Percentiles rank a stretch among this genome's conserved stretches.
These are phyloP conservation scores for Halocynthia aurantium DNA, from an alignment of 23 tunicate genomes.

Conservation along the genomic window DNA sequence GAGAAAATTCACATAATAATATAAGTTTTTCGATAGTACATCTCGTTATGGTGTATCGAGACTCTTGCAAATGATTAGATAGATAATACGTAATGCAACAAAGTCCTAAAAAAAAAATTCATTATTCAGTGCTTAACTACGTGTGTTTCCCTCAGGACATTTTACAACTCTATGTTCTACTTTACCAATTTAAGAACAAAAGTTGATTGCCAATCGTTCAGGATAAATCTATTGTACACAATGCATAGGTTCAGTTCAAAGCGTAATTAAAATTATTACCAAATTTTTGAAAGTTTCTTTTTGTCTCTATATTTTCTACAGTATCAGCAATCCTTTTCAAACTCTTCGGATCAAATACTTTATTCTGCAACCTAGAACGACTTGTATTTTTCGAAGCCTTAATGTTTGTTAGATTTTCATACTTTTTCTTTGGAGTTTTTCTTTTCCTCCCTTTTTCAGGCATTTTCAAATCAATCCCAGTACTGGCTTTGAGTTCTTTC, in stretches of 20 bases:
- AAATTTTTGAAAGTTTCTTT: slow-evolving; percentile 73
- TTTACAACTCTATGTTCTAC: too few relatives aligned
- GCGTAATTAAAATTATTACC: slow-evolving; percentile 90
- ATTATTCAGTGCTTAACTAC: too few relatives aligned
- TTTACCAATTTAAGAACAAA: too few relatives aligned
- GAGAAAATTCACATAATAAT: too few relatives aligned
- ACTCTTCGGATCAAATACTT: slow-evolving; percentile 55
- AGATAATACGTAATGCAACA: too few relatives aligned
- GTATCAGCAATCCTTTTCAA: slow-evolving; percentile 66
- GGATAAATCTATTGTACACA: too few relatives aligned
- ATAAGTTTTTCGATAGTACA: too few relatives aligned
- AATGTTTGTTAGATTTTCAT: slow-evolving; percentile 43
- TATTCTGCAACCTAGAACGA: slow-evolving; percentile 45
- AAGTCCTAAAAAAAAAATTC: too few relatives aligned
- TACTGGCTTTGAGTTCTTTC: slow-evolving; percentile 29
- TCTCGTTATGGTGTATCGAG: too few relatives aligned
- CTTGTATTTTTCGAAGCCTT: slow-evolving; percentile 60
- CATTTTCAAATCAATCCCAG: slow-evolving; percentile 23
- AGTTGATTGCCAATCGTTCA: too few relatives aligned
- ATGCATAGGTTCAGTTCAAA: slow-evolving; percentile 30
- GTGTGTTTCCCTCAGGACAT: too few relatives aligned
- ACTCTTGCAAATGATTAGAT: too few relatives aligned
- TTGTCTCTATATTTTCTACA: slow-evolving; percentile 49
- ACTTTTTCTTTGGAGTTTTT: slow-evolving; percentile 14
- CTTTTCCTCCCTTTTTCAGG: slow-evolving; percentile 21